These are phyloP conservation scores for Megastigmus dorsalis DNA, from an alignment of 2,888 invertebrate genomes.

Conservation along the genomic window DNA sequence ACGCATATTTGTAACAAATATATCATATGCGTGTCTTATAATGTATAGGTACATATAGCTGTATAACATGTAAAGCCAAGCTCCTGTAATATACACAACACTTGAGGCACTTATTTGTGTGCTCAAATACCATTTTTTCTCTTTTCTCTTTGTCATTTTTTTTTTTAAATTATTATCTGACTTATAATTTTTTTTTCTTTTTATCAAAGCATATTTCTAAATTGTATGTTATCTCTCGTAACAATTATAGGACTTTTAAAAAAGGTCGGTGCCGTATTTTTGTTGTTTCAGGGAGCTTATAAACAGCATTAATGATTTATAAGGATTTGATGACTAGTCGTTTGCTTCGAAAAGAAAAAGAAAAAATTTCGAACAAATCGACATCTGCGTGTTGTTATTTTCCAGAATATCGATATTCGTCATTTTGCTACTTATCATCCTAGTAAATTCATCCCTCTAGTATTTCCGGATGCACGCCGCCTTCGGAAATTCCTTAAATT, in stretches of 20 bases:
- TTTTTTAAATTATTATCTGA: conserved; percentile 43
- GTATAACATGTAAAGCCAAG: conserved; percentile 75
- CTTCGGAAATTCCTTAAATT: conserved; percentile 8
- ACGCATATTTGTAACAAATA: conserved; percentile 74
- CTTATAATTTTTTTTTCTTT: conserved; percentile 47
- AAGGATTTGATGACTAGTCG: conserved; percentile 51
- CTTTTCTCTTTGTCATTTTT: conserved; percentile 53
- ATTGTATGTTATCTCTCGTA: conserved; percentile 69
- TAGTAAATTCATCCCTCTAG: conserved; percentile 3
- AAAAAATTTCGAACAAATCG: conserved; percentile 50
- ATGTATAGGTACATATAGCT: conserved; percentile 73
- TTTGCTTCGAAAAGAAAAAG: conserved; percentile 44
- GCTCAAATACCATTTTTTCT: conserved; percentile 72
- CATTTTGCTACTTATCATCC: conserved; percentile 10
- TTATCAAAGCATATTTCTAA: conserved; percentile 72
- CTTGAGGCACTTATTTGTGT: conserved; percentile 75
- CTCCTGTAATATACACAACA: conserved; percentile 75
- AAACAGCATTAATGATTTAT: conserved; percentile 40
- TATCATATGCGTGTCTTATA: conserved; percentile 73
- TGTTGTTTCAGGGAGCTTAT: conserved; percentile 56
- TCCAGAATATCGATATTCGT: conserved; percentile 66
- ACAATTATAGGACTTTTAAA: conserved; percentile 66
- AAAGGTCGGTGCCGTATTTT: conserved; percentile 66
- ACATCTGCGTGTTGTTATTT: conserved; percentile 55
- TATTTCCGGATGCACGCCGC: not conserved